A percentile compares a stretch with the other conserved stretches of the same genome.
These are phyloP conservation scores for Agrochola circellaris DNA, from an alignment of 2,888 invertebrate species.

Conservation along the genomic window DNA sequence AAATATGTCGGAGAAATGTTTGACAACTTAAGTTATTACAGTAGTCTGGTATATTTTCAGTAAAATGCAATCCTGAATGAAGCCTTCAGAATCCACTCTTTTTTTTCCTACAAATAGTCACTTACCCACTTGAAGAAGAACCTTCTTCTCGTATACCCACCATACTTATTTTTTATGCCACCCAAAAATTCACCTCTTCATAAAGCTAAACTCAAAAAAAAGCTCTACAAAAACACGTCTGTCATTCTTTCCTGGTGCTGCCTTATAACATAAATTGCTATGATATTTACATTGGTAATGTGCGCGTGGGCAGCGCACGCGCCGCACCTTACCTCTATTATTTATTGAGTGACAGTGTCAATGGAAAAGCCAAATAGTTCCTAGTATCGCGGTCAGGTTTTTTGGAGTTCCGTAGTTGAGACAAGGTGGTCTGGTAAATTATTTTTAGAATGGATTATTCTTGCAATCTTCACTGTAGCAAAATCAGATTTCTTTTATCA, in stretches of 20 bases:
- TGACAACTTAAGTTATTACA: no score
- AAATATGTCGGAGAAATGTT: no score
- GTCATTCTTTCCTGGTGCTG: slow-evolving; percentile 47
- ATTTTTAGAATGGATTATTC: no score
- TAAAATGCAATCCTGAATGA: no score
- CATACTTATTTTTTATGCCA: not conserved
- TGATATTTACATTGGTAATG: slow-evolving; percentile 79
- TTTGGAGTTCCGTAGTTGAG: slow-evolving; percentile 52
- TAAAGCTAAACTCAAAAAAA: slow-evolving; percentile 12
- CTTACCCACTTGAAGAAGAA: not conserved
- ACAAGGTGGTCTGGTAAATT: not conserved
- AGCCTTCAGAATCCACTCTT: not conserved
- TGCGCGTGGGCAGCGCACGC: slow-evolving; percentile 81
- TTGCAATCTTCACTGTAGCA: no score
- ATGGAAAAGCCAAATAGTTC: slow-evolving; percentile 74
- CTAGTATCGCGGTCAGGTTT: slow-evolving; percentile 59
- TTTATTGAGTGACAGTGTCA: slow-evolving; percentile 75
- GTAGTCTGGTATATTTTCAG: no score
- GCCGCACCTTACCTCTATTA: slow-evolving; percentile 76
- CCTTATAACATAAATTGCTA: slow-evolving; percentile 64
- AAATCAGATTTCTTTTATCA: no score
- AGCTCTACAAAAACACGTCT: slow-evolving; percentile 31
- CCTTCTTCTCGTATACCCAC: not conserved
- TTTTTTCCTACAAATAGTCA: not conserved
- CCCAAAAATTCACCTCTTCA: slow-evolving; percentile 3